Conservation (phyloP, 1,140 invertebrate species). For the Trichoplusia ni region DNA sequence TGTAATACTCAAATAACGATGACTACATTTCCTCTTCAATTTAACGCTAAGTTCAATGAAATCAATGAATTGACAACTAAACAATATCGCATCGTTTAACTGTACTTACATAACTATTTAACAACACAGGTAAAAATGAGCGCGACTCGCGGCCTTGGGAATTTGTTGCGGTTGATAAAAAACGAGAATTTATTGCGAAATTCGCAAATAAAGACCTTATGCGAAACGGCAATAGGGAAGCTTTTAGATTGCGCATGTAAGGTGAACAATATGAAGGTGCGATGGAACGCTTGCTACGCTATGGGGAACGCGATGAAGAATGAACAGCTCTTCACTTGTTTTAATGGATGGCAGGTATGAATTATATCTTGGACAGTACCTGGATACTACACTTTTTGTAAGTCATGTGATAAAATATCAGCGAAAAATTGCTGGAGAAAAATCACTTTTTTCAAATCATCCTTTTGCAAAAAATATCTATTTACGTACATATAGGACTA, state of each 20-base stretch:
- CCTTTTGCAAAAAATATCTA: no score
- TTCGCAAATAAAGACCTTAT: conserved; percentile 74
- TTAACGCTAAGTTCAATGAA: no score
- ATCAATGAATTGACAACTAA: no score
- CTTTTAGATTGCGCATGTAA: conserved; percentile 86
- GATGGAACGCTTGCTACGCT: conserved; percentile 96
- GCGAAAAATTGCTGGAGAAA: no score
- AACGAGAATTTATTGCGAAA: conserved; percentile 78
- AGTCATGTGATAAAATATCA: no score
- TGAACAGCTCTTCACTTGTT: conserved; percentile 80
- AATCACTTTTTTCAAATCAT: no score
- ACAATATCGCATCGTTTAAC: no score
- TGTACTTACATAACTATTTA: conserved; percentile 7
- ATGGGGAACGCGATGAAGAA: conserved; percentile 90
- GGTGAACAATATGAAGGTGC: conserved; percentile 91
- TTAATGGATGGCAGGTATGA: conserved; percentile 81
- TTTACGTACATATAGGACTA: no score
- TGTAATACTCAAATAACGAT: no score
- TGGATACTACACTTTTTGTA: conserved; percentile 14
- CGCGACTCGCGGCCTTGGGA: conserved; percentile 90
- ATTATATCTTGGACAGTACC: neutral
- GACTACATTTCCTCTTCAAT: no score
- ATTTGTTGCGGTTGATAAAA: conserved; percentile 86
- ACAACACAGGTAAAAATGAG: conserved; percentile 85
- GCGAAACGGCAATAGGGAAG: conserved; percentile 82